Conservation (phyloP, 1,140 invertebrate genomes). For the Drosophila suzukii region DNA sequence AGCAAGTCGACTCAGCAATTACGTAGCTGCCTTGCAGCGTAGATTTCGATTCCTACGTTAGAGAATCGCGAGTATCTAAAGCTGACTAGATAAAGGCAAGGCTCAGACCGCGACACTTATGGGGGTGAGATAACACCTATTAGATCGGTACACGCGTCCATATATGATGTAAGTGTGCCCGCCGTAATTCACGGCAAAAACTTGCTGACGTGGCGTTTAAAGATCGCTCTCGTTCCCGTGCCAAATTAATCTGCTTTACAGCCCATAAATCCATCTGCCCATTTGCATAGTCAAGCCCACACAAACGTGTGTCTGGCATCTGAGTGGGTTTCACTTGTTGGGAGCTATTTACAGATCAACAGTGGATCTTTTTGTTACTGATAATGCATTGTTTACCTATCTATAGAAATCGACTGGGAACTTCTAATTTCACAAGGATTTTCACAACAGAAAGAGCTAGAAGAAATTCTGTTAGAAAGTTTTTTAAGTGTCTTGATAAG, state of each 20-base stretch:
- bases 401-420: neutral
- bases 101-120: conserved; percentile 1
- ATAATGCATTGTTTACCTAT: neutral
- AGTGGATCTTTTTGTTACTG: neutral
- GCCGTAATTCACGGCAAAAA: conserved; percentile 34
- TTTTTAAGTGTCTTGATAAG: neutral
- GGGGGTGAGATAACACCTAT: conserved; percentile 11
- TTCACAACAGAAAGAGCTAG: neutral
- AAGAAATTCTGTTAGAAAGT: neutral
- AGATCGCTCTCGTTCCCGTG: conserved; percentile 1
- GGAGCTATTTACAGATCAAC: neutral
- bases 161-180: conserved; percentile 43
- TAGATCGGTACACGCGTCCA: neutral
- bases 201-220: conserved; percentile 24
- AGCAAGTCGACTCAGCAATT: conserved; percentile 35
- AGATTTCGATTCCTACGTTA: neutral
- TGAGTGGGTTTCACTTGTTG: conserved; percentile 17
- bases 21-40: conserved; percentile 3
- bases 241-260: conserved; percentile 35
- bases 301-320: conserved; percentile 5
- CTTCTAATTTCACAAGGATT: conserved; percentile 28
- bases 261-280: conserved; percentile 27
- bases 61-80: conserved; percentile 17
- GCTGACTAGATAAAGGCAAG: conserved; percentile 25
- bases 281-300: conserved; percentile 46